Evolutionary conservation across 2,113 vertebrate species (phyloP).

Genomic region (Hippolais icterina): DNA sequence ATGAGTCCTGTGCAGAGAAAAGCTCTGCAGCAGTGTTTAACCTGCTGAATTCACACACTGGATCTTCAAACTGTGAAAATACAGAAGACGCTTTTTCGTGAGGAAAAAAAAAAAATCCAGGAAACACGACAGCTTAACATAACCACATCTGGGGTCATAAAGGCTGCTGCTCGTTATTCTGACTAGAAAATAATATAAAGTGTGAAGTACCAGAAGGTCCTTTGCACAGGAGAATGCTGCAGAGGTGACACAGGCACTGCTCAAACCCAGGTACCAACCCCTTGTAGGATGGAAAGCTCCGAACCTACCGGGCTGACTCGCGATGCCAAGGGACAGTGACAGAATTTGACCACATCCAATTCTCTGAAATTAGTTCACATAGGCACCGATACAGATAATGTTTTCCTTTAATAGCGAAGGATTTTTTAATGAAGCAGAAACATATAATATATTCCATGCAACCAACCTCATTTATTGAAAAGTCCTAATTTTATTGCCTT

Average conservation of each 20-base stretch:
- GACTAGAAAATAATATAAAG: background rate
- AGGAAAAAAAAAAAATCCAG: background rate
- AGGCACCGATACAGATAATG: background rate
- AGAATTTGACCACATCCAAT: slow-evolving; percentile 14
- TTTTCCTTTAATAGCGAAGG: slow-evolving; percentile 48
- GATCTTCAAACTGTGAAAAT: background rate
- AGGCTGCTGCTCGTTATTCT: background rate
- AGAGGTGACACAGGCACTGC: fast-evolving
- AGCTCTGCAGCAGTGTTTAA: background rate
- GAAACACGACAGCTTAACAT: fast-evolving
- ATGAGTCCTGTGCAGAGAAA: fast-evolving
- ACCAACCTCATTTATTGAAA: slow-evolving; percentile 78
- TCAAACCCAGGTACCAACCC: background rate
- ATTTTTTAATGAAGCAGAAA: slow-evolving; percentile 71
- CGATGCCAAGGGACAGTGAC: background rate
- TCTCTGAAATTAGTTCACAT: slow-evolving; percentile 50
- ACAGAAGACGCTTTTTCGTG: background rate
- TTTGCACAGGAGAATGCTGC: background rate
- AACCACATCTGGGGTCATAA: background rate
- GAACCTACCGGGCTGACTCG: fast-evolving
- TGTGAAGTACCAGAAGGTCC: fast-evolving
- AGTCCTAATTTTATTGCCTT: slow-evolving; percentile 81
- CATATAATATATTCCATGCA: slow-evolving; percentile 71
- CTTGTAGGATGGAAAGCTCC: fast-evolving
- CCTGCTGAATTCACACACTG: background rate